phyloP scores from a whole-genome alignment of 2,888 invertebrate species.

The Pyrgus malvae region DNA sequence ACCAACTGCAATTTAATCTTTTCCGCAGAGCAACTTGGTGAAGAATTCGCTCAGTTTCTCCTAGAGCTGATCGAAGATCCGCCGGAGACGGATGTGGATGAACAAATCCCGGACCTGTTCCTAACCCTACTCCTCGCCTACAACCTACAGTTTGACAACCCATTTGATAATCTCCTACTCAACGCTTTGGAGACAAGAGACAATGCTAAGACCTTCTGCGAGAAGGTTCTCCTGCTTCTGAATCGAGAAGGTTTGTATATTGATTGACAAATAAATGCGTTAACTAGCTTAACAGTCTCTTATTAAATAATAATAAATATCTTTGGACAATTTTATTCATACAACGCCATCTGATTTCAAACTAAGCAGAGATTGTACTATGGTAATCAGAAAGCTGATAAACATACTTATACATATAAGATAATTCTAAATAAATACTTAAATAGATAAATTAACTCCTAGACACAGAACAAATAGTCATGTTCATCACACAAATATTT shows the following conservation, averaged over 20 bases:
- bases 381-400: too few relatives aligned
- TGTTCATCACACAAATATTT: too few relatives aligned
- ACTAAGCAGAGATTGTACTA: too few relatives aligned
- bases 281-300: background rate
- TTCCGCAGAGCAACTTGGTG: conserved; percentile 90
- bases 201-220: conserved; percentile 93
- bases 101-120: conserved; percentile 92
- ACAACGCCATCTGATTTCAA: too few relatives aligned
- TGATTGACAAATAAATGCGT: background rate
- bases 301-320: too few relatives aligned
- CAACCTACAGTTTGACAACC: conserved; percentile 91
- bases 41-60: conserved; percentile 90
- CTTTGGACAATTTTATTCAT: too few relatives aligned
- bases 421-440: too few relatives aligned
- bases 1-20: too few relatives aligned
- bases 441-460: too few relatives aligned
- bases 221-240: conserved; percentile 92
- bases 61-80: conserved; percentile 91
- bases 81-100: conserved; percentile 90
- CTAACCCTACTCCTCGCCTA: conserved; percentile 92
- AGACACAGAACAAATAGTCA: too few relatives aligned
- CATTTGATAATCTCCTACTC: conserved; percentile 86
- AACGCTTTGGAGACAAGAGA: conserved; percentile 85
- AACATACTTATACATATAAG: too few relatives aligned
- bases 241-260: conserved; percentile 91